Base-by-base conservation (phyloP, 2,888 invertebrate species). In the Latrodectus hesperus region DNA sequence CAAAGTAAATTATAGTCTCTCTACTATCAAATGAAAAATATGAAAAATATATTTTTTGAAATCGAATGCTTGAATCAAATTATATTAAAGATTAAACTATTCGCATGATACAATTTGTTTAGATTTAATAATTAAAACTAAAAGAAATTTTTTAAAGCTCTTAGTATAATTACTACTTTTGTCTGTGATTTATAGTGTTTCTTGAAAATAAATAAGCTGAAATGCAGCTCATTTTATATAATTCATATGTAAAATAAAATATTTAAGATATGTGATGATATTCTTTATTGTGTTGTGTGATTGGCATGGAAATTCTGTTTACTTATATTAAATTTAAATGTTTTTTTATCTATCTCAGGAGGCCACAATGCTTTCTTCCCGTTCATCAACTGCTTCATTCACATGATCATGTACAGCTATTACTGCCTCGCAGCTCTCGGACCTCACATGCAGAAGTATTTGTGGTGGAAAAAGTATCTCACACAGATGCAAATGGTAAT, bases 381-480 rank as follows among this genome's bases (percentile, higher is more conserved):
- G 0, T 87, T 92, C 90, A 89, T 92, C 60, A 93, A 93, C 89
- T 92, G 92, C 11, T 92, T 92, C 88, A 92, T 93, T 68, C 93
- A 93, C 90, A 90, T 93, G 83, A 90, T 93, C 88, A 93, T 93
- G 93, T 93, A 93, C 90, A 91, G 91, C 9, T 93, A 93, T 90
- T 93, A 93, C 87, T 92, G 92, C 4, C 84, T 93, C 90, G 91
- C 93, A 6, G 92, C 92, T 16, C 89, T 93, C n/a, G 92, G 92
- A 49, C 92, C 92, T 16, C 89, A 91, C n/a, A 92, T 92, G 90
- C 92, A 92, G 90, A 92, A 92, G 90, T 93, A 92, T 88, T 91
- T 93, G 55, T 93, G 93, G 93, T 93, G 93, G 93, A 93, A 93
- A 90, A 92, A 91, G 74, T 93, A 93, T 90, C 92, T 93, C 91